phyloP scores from a whole-genome alignment of 2,888 invertebrate genomes.

The Agonum fuliginosum region DNA sequence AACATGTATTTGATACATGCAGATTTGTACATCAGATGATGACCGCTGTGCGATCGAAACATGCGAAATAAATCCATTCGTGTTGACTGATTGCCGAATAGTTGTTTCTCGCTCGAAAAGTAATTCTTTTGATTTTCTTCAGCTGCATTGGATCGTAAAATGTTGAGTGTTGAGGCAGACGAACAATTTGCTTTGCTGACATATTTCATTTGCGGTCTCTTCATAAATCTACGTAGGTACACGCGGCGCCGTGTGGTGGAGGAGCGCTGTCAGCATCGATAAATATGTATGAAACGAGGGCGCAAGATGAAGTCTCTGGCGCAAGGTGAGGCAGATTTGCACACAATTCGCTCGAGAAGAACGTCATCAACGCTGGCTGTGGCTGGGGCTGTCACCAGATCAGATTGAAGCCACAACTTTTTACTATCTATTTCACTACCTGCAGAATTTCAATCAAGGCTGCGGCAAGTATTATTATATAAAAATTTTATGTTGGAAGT shows the following conservation, averaged over 20 bases:
- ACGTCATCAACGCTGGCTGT: constrained; percentile 11
- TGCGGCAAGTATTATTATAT: not conserved
- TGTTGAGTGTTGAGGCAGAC: constrained; percentile 26
- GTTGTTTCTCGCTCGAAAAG: no score
- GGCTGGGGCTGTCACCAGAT: constrained; percentile 5
- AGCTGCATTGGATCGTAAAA: not conserved
- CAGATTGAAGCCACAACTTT: constrained; percentile 11
- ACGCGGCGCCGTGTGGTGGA: constrained; percentile 19
- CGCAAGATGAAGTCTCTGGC: constrained; percentile 51
- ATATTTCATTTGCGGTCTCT: constrained; percentile 57
- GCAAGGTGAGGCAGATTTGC: constrained; percentile 52
- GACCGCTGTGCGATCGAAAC: no score
- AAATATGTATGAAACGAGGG: constrained; percentile 63
- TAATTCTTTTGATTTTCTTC: not conserved
- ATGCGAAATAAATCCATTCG: no score
- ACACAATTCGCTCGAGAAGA: constrained; percentile 49
- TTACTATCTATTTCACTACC: constrained; percentile 31
- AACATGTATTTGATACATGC: no score
- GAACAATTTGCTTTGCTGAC: constrained; percentile 60
- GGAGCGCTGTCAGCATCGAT: constrained; percentile 49
- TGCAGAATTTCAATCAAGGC: constrained; percentile 13
- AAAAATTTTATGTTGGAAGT: constrained; percentile 1
- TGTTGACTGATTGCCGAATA: not conserved
- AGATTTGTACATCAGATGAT: no score
- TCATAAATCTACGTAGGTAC: constrained; percentile 47